Percentiles rank a stretch among this genome's conserved stretches.
These are phyloP conservation scores for Synodontis membranacea DNA, from an alignment of 2,113 vertebrate species.

Conservation along the genomic window DNA sequence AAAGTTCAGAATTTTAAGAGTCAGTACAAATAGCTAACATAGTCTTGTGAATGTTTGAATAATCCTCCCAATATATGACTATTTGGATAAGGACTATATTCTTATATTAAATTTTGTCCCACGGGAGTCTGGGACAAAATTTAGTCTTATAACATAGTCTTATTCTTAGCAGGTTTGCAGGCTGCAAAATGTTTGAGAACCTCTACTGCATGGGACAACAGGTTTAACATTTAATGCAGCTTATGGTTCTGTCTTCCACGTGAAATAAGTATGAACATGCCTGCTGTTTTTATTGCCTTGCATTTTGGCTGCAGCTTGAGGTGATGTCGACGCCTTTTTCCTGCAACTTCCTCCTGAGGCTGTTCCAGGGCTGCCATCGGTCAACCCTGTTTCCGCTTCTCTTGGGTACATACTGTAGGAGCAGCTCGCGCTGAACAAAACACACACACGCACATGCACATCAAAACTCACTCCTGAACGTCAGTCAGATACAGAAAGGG, in stretches of 20 bases:
- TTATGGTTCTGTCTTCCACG: not conserved
- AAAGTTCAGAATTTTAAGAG: not conserved
- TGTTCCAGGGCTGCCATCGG: slow-evolving; percentile 60
- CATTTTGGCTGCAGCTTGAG: slow-evolving; percentile 42
- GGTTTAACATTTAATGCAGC: not conserved
- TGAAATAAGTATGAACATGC: slow-evolving; percentile 5
- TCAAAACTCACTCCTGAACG: slow-evolving; percentile 1
- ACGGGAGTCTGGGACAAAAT: not conserved
- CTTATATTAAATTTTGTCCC: not conserved
- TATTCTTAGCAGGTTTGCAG: not conserved
- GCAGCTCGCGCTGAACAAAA: slow-evolving; percentile 20
- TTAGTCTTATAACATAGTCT: too few species aligned
- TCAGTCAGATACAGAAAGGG: slow-evolving; percentile 7
- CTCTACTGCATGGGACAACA: not conserved
- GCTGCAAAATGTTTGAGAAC: not conserved
- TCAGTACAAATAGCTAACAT: not conserved
- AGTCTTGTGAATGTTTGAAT: not conserved
- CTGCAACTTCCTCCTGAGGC: slow-evolving; percentile 66
- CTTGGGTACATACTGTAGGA: slow-evolving; percentile 56
- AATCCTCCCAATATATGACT: not conserved
- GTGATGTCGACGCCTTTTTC: slow-evolving; percentile 70
- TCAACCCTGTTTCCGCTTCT: slow-evolving; percentile 65
- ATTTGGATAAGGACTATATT: not conserved
- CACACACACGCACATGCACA: slow-evolving; percentile 29
- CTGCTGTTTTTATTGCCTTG: slow-evolving; percentile 58